Base-by-base conservation (phyloP, 1,140 invertebrate genomes). In the Achatina immaculata region DNA sequence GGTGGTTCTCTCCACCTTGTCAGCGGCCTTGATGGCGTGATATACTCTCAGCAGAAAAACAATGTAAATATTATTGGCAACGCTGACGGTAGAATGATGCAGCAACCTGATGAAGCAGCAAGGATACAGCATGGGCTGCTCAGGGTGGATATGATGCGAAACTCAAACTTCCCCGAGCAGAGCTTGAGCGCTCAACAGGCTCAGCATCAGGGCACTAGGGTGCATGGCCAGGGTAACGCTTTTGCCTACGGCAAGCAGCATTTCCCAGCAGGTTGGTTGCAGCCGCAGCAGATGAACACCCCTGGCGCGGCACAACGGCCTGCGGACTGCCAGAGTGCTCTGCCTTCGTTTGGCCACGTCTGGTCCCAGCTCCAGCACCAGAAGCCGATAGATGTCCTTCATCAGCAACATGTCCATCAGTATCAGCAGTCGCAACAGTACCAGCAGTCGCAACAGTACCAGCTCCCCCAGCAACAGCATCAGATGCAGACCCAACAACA, bases 321-420 rank as follows among this genome's bases (percentile, higher is more conserved):
- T 1, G 11, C 31, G 1, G 36, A 0, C 21, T 28, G 58, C 19
- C 78, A 80, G 40, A 72, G 78, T n/a, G 38, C 78, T 3, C 40
- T 80, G 34, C 78, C 78, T 72, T 72, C 78, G 24, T 80, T 80
- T 40, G 42, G 21, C 38, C 78, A 80, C 36, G 45, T 80, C 7
- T 80, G 78, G 78, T 80, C 78, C n/a, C 78, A 80, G 68, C 72
- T 80, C 51, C 78, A 71, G 31, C 65, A 80, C 1, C 77, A 68
- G 28, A 78, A 78, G 36, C 77, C 68, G n/a, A 31, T 69, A 24
- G 66, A 43, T 68, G 31, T 69, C 1, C 34, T 68, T 48, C 62
- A 43, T 1, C 77, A 78, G 31, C 77, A 78, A 16, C 75, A 77
- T 6, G 6, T 72, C 19, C 51, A 36, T 43, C 73, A 48, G 38